Percentiles rank a stretch among this genome's conserved stretches.
These are phyloP conservation scores for Amphipyra tragopoginis DNA, from an alignment of 2,888 invertebrate genomes.

Conservation along the genomic window DNA sequence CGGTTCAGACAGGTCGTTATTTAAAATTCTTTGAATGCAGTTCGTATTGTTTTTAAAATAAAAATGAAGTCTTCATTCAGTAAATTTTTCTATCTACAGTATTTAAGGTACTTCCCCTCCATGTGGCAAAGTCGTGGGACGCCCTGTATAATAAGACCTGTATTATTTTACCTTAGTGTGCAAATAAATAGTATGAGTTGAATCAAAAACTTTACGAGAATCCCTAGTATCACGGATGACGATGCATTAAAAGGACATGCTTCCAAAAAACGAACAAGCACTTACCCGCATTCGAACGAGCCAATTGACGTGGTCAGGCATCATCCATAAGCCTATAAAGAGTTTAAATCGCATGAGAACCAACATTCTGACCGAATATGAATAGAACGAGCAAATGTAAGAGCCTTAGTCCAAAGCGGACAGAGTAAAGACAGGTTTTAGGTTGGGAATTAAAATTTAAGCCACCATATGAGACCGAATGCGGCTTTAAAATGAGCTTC, in stretches of 20 bases:
- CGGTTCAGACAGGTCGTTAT: no score
- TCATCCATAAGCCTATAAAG: background rate
- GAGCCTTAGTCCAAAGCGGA: constrained; percentile 20
- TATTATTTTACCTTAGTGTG: no score
- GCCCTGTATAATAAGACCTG: no score
- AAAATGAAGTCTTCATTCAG: no score
- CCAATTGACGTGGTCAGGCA: background rate
- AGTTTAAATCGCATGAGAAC: constrained; percentile 7
- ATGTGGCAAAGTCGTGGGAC: no score
- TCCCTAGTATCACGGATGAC: constrained; percentile 1
- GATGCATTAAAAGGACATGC: background rate
- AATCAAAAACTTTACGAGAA: background rate
- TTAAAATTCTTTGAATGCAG: no score
- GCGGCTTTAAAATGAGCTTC: constrained; percentile 19
- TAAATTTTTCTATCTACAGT: no score
- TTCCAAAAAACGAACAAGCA: background rate
- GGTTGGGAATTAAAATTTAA: constrained; percentile 37
- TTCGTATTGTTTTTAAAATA: no score
- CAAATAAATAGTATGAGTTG: no score
- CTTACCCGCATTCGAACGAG: background rate
- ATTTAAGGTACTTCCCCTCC: no score
- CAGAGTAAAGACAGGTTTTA: constrained; percentile 21
- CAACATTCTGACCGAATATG: background rate
- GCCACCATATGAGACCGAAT: constrained; percentile 15
- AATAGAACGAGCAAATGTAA: constrained; percentile 15